Percentiles rank a stretch among this genome's conserved stretches.
These are phyloP conservation scores for Gnathonemus longibarbis DNA, from an alignment of 2,113 vertebrate species.

Conservation along the genomic window DNA sequence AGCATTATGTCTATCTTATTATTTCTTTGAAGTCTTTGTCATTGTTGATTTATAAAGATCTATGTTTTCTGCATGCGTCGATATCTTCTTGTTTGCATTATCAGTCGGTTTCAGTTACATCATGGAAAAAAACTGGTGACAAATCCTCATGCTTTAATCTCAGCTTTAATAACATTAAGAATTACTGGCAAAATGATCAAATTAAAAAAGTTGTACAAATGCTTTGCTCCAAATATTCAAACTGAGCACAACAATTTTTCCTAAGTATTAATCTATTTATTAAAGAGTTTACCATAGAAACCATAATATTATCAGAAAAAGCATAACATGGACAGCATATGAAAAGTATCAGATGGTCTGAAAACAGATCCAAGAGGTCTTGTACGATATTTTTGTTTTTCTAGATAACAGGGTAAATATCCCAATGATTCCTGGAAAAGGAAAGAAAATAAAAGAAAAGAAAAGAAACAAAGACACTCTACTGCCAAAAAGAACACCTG, in stretches of 20 bases:
- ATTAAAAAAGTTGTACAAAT: background rate
- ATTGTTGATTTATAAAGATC: background rate
- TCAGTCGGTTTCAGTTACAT: background rate
- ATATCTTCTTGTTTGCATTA: background rate
- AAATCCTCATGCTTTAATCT: background rate
- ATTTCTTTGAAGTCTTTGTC: background rate
- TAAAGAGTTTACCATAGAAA: background rate
- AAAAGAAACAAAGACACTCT: background rate
- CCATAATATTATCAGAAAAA: slow-evolving; percentile 3
- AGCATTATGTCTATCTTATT: background rate
- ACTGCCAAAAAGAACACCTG: background rate
- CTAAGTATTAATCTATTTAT: background rate
- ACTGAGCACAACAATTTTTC: background rate
- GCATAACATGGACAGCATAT: background rate
- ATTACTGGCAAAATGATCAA: background rate
- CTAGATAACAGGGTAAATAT: background rate
- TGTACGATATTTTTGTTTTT: background rate
- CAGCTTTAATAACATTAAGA: background rate
- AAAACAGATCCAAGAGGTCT: background rate
- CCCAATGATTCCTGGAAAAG: slow-evolving; percentile 5
- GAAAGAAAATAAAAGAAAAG: slow-evolving; percentile 1
- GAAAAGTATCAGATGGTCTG: background rate
- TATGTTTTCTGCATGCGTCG: background rate
- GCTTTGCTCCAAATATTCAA: background rate
- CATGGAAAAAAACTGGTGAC: background rate